Evolutionary conservation across 2,888 invertebrate genomes (phyloP).

Genomic region (Diabrotica balteata): DNA sequence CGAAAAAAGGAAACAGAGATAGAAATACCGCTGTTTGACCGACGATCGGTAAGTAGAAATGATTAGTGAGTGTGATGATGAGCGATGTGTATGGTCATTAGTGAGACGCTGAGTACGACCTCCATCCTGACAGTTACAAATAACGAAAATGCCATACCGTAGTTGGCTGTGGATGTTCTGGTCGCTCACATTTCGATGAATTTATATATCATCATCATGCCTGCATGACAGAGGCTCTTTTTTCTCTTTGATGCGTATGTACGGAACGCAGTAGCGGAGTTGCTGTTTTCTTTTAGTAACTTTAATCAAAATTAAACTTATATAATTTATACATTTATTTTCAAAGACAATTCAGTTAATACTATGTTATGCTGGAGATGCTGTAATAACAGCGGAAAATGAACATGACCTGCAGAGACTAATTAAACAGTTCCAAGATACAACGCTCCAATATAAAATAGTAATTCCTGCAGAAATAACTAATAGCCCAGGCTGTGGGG

Average conservation of each 20-base stretch:
- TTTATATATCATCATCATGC: constrained; percentile 48
- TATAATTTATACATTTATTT: neutral
- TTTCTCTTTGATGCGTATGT: constrained; percentile 1
- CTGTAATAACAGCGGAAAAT: no score
- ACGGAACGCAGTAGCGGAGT: neutral
- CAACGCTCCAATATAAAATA: no score
- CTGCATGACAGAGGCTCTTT: constrained; percentile 3
- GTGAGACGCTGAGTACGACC: constrained; percentile 47
- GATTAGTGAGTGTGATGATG: constrained; percentile 37
- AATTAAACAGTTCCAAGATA: no score
- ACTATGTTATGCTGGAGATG: no score
- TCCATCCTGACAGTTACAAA: constrained; percentile 49
- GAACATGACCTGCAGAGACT: no score
- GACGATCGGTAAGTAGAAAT: constrained; percentile 27
- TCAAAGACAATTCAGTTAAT: no score
- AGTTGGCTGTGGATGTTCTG: constrained; percentile 9
- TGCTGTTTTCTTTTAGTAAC: neutral
- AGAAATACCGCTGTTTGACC: constrained; percentile 20
- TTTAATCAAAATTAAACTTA: neutral
- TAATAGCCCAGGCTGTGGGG: no score
- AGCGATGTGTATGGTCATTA: constrained; percentile 47
- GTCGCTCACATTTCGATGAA: constrained; percentile 49
- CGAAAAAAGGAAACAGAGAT: constrained; percentile 29
- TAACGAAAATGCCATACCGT: constrained; percentile 42
- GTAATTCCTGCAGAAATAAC: no score